Base-by-base conservation (phyloP, 2,888 invertebrate species). In the Chloroclystis v-ata region DNA sequence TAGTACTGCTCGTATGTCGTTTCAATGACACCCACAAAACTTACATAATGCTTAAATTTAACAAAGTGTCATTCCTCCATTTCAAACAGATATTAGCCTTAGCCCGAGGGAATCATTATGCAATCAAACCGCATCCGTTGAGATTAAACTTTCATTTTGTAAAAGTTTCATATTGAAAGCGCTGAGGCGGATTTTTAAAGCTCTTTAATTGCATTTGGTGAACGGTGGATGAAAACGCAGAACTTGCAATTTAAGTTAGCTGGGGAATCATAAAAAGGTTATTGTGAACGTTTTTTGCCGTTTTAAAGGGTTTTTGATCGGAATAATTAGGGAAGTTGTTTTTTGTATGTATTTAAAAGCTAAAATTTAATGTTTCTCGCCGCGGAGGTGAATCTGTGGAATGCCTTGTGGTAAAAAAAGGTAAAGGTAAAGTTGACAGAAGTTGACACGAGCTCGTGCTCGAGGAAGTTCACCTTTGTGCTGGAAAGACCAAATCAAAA, bases 191-290 rank as follows among this genome's bases (percentile, higher is more conserved):
- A 46, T 56, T 60, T 63, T 61, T 54, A 44, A 43, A 52, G 37
- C 35, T 51, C 53, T 54, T 53, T 61, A 60, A 64, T 61, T 61
- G 57, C 60, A 54, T 56, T 55, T 47, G 53, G 20, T 44, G 50
- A 52, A 51, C 41, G 49, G 32, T 43, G 47, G 38, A 37, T 44
- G 41, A 52, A 51, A 56, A 49, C 33, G 50, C 43, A 7, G 29
- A 50, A 50, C 43, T 50, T 46, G 50, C 50, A 47, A 46, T 50
- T 44, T 43, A 30, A 49, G 45, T 45, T 45, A 45, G 49, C 49
- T 42, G 25, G 43, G 33, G 33, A 33, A 24, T 33, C 26, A 8
- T 43, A 26, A 14, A 42, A 32, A 32, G 35, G 35, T 35, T 35
- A 35, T 35, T 35, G 20, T 24, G 16, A 35, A 8, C 16, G 6